phyloP scores from a whole-genome alignment of 2,797 vertebrate genomes.

The Selene dorsalis region DNA sequence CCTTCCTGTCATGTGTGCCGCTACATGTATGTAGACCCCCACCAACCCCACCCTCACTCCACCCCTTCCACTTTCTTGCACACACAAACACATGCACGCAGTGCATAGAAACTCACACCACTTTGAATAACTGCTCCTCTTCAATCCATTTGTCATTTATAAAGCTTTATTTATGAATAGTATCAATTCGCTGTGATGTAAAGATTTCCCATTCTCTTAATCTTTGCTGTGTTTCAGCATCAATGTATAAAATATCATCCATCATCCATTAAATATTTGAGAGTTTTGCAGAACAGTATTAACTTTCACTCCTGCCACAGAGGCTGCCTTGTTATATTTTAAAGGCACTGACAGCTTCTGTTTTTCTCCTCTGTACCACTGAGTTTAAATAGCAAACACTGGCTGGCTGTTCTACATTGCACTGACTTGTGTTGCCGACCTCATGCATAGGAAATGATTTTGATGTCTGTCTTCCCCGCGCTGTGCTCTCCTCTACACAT shows the following conservation, averaged over 20 bases:
- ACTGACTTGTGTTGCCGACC: constrained; percentile 43
- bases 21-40: constrained; percentile 15
- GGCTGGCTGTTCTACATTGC: constrained; percentile 59
- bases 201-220: constrained; percentile 25
- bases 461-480: constrained; percentile 57
- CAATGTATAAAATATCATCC: constrained; percentile 18
- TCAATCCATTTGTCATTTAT: constrained; percentile 29
- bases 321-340: constrained; percentile 33
- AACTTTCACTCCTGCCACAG: constrained; percentile 26
- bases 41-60: too few species aligned
- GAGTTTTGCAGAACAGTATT: constrained; percentile 31
- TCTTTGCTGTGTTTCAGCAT: constrained; percentile 32
- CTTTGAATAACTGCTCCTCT: constrained; percentile 9
- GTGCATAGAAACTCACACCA: not conserved
- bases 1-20: constrained; percentile 42
- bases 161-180: constrained; percentile 38
- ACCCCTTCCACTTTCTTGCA: not conserved
- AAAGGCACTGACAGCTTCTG: constrained; percentile 48
- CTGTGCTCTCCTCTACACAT: constrained; percentile 25
- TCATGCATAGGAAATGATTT: constrained; percentile 67
- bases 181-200: not conserved
- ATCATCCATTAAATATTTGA: constrained; percentile 49
- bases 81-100: not conserved
- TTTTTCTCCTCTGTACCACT: constrained; percentile 58
- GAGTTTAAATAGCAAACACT: constrained; percentile 54